A percentile compares a stretch with the other conserved stretches of the same genome.
Conservation (phyloP, 2,888 invertebrate genomes). For the Adelphocoris suturalis region DNA sequence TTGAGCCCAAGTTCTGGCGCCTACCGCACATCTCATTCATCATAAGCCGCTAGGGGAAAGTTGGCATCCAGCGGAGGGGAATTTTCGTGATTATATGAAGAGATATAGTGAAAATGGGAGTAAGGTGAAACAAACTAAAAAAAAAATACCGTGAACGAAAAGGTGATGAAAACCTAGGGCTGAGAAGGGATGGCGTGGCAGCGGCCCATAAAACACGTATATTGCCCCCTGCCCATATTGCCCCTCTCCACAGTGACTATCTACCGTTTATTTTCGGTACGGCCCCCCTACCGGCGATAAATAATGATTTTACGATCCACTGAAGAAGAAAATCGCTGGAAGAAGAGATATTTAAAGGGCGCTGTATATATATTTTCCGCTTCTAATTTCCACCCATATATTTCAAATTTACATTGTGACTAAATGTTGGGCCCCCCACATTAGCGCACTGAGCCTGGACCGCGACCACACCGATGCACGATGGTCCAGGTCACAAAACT, state of each 20-base stretch:
- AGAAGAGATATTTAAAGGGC: not conserved
- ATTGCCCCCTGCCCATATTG: slow-evolving; percentile 9
- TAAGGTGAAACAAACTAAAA: not conserved
- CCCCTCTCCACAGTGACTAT: not conserved
- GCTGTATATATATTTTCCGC: not conserved
- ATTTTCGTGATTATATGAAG: slow-evolving; percentile 28
- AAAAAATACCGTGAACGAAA: not conserved
- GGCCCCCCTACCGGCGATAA: slow-evolving; percentile 51
- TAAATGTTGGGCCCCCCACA: no score
- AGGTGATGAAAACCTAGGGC: slow-evolving; percentile 29
- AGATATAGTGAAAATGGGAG: slow-evolving; percentile 15
- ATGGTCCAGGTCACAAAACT: no score
- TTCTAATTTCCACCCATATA: not conserved
- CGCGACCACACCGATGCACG: no score
- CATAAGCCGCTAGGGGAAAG: not conserved
- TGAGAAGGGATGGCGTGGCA: slow-evolving; percentile 10
- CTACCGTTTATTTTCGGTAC: slow-evolving; percentile 51
- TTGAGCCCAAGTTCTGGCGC: no score
- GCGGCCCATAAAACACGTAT: not conserved
- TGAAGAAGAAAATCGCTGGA: slow-evolving; percentile 18
- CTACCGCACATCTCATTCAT: not conserved
- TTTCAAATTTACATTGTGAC: not conserved
- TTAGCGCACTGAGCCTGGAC: no score
- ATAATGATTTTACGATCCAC: slow-evolving; percentile 53
- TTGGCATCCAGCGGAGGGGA: not conserved